Base-by-base conservation (phyloP, 2,888 invertebrate species). In the Caenorhabditis wallacei region DNA sequence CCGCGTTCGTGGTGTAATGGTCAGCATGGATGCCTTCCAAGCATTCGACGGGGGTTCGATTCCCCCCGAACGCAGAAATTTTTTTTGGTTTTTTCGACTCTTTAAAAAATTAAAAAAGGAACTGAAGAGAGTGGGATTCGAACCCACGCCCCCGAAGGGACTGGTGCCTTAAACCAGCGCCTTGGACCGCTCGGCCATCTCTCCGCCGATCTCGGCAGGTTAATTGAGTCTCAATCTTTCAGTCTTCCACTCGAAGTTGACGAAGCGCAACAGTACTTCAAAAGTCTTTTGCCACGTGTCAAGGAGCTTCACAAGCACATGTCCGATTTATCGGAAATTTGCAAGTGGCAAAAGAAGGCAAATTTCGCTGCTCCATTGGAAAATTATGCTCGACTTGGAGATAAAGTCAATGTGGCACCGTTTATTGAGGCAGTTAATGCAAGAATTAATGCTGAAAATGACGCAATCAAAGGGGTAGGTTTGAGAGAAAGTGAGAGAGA, bases 161-260 rank as follows among this genome's bases (percentile, higher is more conserved):
- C 95, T 95, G 88, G 89, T 87, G 95, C 95, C 95, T 95, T 95
- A 95, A 95, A 95, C 95, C 95, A 95, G 95, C 95, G 95, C 95
- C 95, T 95, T 95, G 95, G 95, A 95, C 95, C 95, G 95, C 95
- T 95, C 95, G 95, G 95, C 95, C 95, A 95, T 88, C 87, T 87
- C 86, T 78, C 78, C 78, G 53, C 22, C 8, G 30, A 8, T 5
- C 3, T 30, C 8, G 8, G 8, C 30, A 8, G 8, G 30, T 30
- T 3, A 30, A 30, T n/a, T 48, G 37, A 8, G 22, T 30, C n/a
- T 40, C 46, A 7, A n/a, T n/a, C 22, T 24, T 20, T 53, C 63
- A 70, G 70, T 56, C 54, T 70, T 18, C 70, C 79, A 3, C 30
- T 46, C 24, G 75, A 76, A n/a, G 75, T 76, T 8, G 75, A 76